Percentiles rank a stretch among this genome's conserved stretches.
phyloP scores from a whole-genome alignment of 2,888 invertebrate genomes.

The Drosophila hamatofila region DNA sequence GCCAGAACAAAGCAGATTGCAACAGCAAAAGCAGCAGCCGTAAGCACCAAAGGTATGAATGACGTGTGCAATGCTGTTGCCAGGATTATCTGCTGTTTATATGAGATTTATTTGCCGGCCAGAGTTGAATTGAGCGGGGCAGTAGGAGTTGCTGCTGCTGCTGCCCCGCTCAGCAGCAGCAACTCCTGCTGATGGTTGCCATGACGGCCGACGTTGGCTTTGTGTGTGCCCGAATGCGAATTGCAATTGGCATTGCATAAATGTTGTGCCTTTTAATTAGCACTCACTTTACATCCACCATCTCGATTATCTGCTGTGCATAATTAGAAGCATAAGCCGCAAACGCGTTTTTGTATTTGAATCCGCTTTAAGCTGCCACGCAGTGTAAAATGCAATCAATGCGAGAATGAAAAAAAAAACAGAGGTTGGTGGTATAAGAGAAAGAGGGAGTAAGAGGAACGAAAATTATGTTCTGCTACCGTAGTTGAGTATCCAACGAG shows the following conservation, averaged over 20 bases:
- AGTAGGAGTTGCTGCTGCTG: not conserved
- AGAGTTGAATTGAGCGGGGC: not conserved
- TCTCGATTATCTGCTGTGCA: constrained; percentile 50
- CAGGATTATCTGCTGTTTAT: constrained; percentile 78
- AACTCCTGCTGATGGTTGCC: constrained; percentile 49
- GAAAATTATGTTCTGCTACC: constrained; percentile 68
- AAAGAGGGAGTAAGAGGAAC: constrained; percentile 5
- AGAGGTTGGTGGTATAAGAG: constrained; percentile 46
- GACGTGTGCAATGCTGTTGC: constrained; percentile 63
- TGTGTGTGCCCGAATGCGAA: constrained; percentile 38
- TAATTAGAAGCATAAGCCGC: constrained; percentile 54
- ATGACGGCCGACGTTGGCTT: constrained; percentile 67
- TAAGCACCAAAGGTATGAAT: constrained; percentile 48
- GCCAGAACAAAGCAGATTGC: constrained; percentile 21
- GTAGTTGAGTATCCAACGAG: constrained; percentile 65
- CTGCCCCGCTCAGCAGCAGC: constrained; percentile 5
- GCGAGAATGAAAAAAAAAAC: constrained; percentile 38
- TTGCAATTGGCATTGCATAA: constrained; percentile 60
- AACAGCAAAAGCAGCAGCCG: constrained; percentile 16
- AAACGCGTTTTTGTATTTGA: constrained; percentile 21
- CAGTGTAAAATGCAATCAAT: constrained; percentile 62
- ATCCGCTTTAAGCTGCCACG: constrained; percentile 58
- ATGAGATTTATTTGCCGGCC: constrained; percentile 70
- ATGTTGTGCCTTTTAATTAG: constrained; percentile 79
- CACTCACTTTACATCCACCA: constrained; percentile 47